These are phyloP conservation scores for Caerostris darwini DNA, from an alignment of 1,140 invertebrate species.

Conservation along the genomic window DNA sequence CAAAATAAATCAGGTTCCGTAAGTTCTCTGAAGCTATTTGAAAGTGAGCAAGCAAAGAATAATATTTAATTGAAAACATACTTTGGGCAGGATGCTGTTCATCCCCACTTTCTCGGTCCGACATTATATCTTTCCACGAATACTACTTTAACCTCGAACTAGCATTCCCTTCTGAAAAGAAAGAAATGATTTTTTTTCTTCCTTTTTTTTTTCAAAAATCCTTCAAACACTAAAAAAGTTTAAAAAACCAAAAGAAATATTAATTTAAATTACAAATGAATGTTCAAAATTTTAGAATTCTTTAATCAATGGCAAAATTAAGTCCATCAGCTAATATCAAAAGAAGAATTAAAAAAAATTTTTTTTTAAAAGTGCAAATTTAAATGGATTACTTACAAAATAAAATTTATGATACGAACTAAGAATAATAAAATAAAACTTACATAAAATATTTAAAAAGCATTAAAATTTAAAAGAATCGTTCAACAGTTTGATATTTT, in stretches of 20 bases:
- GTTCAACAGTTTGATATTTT: background rate
- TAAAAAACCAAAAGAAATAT: background rate
- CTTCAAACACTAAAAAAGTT: constrained; percentile 38
- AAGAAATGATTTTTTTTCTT: constrained; percentile 57
- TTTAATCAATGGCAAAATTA: background rate
- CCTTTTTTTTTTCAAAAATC: constrained; percentile 16
- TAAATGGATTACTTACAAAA: background rate
- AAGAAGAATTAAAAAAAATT: background rate
- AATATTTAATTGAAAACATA: constrained; percentile 80
- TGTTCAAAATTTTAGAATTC: background rate
- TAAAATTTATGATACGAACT: background rate
- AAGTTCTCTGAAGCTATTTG: background rate
- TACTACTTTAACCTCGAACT: constrained; percentile 77
- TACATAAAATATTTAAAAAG: background rate
- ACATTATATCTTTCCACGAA: constrained; percentile 82
- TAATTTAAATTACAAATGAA: background rate
- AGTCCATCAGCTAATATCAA: background rate
- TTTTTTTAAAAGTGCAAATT: background rate
- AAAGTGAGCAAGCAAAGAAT: constrained; percentile 14
- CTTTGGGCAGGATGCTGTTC: constrained; percentile 84
- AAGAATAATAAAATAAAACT: background rate
- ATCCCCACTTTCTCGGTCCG: constrained; percentile 85
- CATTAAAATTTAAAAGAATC: background rate
- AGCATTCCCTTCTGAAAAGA: constrained; percentile 51
- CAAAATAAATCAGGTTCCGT: constrained; percentile 1